Base-by-base conservation (phyloP, 2,888 invertebrate species). In the Agriopis aurantiaria region DNA sequence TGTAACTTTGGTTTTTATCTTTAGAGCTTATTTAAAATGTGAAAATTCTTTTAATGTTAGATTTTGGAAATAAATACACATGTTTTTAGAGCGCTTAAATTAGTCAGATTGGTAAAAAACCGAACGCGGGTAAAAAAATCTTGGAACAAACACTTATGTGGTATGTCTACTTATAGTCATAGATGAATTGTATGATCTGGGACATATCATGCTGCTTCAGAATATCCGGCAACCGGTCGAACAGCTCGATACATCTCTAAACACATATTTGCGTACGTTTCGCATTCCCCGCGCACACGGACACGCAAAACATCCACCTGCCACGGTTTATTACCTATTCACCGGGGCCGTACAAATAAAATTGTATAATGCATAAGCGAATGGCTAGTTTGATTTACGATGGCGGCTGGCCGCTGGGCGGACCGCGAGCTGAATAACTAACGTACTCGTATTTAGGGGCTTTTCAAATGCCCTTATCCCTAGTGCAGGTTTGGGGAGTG, bases 331-430 rank as follows among this genome's bases (percentile, higher is more conserved):
- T 94, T 91, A 93, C 91, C 92, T 93, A 94, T 94, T 94, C 94
- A 93, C 88, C 90, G 88, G 88, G 90, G 91, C 92, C 90, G 91
- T 90, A 92, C 94, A 94, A 94, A 94, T 94, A 94, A 94, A 94
- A 94, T 93, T 94, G 93, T 94, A 93, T 94, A 94, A 94, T 94
- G 92, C 91, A 94, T 93, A 94, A 92, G 92, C 93, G 92, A 92
- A 92, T 91, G 91, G 92, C 88, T 91, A 90, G 92, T 93, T 92
- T 94, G 94, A 94, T 94, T 94, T 94, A 94, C 91, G 93, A 90
- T 23, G 88, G 86, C 79, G 85, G 82, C 80, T 85, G 85, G 82
- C 80, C 85, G 84, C 85, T 82, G 85, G 78, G 82, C 75, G 75
- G 85, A 89, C 88, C 91, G 86, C 90, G 92, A 80, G 86, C 81